These are phyloP conservation scores for Cnemophilus loriae DNA, from an alignment of 2,113 vertebrate genomes.

Conservation along the genomic window DNA sequence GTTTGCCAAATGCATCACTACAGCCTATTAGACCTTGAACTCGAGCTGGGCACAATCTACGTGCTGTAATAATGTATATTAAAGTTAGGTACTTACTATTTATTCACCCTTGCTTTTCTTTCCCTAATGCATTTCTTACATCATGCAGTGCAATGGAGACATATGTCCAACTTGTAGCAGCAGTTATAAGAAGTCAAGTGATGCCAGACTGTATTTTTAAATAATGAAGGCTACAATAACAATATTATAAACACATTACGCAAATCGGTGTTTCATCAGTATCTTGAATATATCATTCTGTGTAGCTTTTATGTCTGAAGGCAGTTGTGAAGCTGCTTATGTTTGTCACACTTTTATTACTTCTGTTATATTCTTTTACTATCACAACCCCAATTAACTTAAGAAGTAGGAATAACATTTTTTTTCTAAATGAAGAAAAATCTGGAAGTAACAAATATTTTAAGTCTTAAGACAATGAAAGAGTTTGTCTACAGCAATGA, in stretches of 20 bases:
- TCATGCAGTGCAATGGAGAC: background rate
- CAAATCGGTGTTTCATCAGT: background rate
- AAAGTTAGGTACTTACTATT: background rate
- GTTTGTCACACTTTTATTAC: background rate
- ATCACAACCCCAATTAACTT: background rate
- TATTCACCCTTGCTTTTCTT: background rate
- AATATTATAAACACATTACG: background rate
- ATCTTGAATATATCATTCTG: background rate
- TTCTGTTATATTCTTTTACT: background rate
- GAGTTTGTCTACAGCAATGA: background rate
- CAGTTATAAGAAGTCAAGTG: background rate
- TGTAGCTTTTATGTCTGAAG: background rate
- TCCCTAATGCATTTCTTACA: background rate
- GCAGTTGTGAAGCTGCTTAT: background rate
- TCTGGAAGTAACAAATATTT: background rate
- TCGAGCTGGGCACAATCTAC: background rate
- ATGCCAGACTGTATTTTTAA: background rate
- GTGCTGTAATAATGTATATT: background rate
- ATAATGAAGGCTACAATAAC: background rate
- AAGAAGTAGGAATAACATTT: background rate
- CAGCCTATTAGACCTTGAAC: background rate
- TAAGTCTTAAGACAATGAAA: background rate
- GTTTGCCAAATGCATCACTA: background rate
- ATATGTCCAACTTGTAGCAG: background rate
- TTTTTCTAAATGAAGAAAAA: background rate